These are phyloP conservation scores for Xiphias gladius DNA, from an alignment of 2,113 vertebrate species.

Conservation along the genomic window DNA sequence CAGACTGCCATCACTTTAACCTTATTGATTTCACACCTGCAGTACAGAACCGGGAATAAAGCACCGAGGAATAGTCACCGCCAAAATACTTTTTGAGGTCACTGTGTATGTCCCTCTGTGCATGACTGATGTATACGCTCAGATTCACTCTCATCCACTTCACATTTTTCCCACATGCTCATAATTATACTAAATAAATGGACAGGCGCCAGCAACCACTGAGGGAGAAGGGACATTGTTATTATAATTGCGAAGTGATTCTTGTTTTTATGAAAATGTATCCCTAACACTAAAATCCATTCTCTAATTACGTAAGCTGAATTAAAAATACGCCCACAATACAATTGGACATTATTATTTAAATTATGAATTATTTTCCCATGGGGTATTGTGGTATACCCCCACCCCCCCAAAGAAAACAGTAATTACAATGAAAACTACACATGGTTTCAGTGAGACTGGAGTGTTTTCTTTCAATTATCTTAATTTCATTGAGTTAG, in stretches of 20 bases:
- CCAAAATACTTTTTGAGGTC: not conserved
- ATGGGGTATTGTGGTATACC: not conserved
- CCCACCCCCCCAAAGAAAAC: not conserved
- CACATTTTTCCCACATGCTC: not conserved
- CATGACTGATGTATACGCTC: not conserved
- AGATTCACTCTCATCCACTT: not conserved
- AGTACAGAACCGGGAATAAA: not conserved
- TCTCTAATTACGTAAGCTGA: not conserved
- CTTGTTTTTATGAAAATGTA: not conserved
- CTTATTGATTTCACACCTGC: constrained; percentile 42
- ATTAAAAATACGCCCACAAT: not conserved
- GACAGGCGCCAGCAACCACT: not conserved
- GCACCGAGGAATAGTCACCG: not conserved
- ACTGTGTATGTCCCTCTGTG: not conserved
- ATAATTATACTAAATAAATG: not conserved
- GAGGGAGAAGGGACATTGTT: not conserved
- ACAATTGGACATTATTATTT: not conserved
- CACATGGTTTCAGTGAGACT: not conserved
- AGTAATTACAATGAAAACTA: not conserved
- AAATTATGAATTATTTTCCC: not conserved
- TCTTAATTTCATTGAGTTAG: not conserved
- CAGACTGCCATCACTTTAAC: constrained; percentile 33
- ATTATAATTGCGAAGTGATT: too few species aligned
- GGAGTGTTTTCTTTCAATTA: not conserved
- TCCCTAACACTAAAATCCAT: not conserved